phyloP scores from a whole-genome alignment of 2,888 invertebrate genomes.

The Orthosia gothica region DNA sequence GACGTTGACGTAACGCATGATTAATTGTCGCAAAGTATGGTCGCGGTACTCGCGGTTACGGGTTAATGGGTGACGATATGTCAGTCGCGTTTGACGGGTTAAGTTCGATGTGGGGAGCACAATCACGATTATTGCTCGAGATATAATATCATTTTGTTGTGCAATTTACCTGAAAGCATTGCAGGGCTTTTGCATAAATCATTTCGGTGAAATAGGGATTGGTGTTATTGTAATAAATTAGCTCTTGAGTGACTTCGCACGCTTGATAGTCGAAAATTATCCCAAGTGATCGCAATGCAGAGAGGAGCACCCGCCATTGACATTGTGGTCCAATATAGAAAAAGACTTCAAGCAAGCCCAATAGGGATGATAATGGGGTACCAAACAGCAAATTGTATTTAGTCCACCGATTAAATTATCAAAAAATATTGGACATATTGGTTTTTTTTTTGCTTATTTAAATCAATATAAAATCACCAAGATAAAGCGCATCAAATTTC shows the following conservation, averaged over 20 bases:
- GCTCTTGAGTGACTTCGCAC: not conserved
- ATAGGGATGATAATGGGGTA: too few species aligned
- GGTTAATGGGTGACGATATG: constrained; percentile 43
- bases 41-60: constrained; percentile 31
- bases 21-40: constrained; percentile 65
- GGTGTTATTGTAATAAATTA: not conserved
- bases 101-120: constrained; percentile 24
- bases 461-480: too few species aligned
- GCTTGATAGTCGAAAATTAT: not conserved
- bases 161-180: constrained; percentile 44
- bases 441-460: too few species aligned
- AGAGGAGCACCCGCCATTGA: too few species aligned
- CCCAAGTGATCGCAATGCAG: not conserved
- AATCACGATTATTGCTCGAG: constrained; percentile 29
- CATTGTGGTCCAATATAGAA: too few species aligned
- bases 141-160: constrained; percentile 13
- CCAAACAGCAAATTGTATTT: too few species aligned
- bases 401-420: too few species aligned
- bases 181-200: not conserved
- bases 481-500: too few species aligned
- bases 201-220: not conserved
- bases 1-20: constrained; percentile 67
- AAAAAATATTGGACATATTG: too few species aligned
- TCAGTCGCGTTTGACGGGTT: constrained; percentile 52
- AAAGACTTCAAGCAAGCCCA: too few species aligned